These are phyloP conservation scores for Psilopsiagon aurifrons DNA, from an alignment of 2,113 vertebrate species.

Conservation along the genomic window DNA sequence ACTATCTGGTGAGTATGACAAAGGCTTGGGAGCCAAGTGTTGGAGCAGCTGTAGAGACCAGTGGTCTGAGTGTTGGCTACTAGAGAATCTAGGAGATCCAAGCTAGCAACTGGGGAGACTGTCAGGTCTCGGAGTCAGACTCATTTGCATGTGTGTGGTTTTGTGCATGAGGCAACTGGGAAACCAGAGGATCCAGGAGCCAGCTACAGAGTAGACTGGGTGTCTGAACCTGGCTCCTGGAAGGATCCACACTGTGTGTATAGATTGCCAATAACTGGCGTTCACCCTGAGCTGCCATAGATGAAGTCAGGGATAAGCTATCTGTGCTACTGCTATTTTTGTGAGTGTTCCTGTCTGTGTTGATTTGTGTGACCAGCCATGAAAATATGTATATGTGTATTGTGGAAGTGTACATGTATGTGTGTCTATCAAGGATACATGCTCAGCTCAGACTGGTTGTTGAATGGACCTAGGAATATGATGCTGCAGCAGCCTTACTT, in stretches of 20 bases:
- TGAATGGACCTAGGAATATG: neutral
- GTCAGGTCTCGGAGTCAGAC: neutral
- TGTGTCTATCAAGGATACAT: accelerated
- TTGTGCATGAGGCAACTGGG: neutral
- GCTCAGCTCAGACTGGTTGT: neutral
- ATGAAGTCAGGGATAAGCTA: neutral
- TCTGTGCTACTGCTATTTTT: neutral
- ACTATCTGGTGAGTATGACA: neutral
- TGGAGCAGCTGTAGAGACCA: neutral
- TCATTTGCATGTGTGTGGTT: neutral
- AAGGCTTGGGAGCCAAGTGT: neutral
- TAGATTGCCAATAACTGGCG: neutral
- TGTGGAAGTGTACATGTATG: neutral
- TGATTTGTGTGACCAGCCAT: neutral
- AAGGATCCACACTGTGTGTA: no score
- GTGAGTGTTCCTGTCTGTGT: neutral
- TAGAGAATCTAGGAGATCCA: neutral
- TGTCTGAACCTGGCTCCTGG: neutral
- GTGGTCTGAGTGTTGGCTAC: neutral
- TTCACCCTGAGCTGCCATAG: neutral
- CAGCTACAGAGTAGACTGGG: neutral
- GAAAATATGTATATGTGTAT: accelerated
- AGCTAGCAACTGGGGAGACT: neutral
- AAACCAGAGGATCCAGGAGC: neutral
- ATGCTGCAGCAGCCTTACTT: neutral